Conservation (phyloP, 37 sponge, comb jelly and placozoan genomes). For the Geodia barretti region DNA sequence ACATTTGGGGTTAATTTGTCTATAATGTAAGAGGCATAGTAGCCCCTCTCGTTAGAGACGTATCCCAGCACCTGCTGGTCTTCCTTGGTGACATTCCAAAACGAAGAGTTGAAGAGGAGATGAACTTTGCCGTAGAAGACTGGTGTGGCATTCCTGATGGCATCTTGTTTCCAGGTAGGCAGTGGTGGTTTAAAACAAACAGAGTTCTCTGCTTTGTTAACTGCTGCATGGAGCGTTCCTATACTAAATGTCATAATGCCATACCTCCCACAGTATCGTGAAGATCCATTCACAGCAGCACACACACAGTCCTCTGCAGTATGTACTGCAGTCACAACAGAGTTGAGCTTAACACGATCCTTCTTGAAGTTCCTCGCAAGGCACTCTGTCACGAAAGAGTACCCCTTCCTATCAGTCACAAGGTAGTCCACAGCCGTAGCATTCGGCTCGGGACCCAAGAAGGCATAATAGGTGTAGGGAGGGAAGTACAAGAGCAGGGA, state of each 20-base stretch:
- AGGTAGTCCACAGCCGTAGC: constrained; percentile 34
- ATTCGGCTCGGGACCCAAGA: constrained; percentile 4
- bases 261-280: constrained; percentile 34
- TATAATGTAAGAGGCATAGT: no score
- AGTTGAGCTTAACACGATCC: constrained; percentile 41
- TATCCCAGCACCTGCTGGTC: no score
- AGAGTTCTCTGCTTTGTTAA: no score
- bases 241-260: constrained; percentile 57
- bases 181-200: constrained; percentile 44
- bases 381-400: constrained; percentile 16
- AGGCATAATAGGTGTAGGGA: constrained; percentile 9
- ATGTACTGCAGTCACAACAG: constrained; percentile 27
- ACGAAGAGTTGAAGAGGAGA: no score
- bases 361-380: constrained; percentile 20
- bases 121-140: constrained; percentile 47
- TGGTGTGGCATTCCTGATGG: constrained; percentile 16
- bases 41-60: constrained; percentile 17
- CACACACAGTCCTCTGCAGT: constrained; percentile 67
- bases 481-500: constrained; percentile 19
- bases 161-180: constrained; percentile 24
- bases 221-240: constrained; percentile 44
- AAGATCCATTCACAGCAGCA: constrained; percentile 10
- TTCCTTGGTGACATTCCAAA: constrained; percentile 43
- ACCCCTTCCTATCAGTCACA: constrained; percentile 53
- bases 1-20: no score